Percentiles rank a stretch among this genome's conserved stretches.
phyloP scores from a whole-genome alignment of 1,140 invertebrate species.

The Stegodyphus mimosarum region DNA sequence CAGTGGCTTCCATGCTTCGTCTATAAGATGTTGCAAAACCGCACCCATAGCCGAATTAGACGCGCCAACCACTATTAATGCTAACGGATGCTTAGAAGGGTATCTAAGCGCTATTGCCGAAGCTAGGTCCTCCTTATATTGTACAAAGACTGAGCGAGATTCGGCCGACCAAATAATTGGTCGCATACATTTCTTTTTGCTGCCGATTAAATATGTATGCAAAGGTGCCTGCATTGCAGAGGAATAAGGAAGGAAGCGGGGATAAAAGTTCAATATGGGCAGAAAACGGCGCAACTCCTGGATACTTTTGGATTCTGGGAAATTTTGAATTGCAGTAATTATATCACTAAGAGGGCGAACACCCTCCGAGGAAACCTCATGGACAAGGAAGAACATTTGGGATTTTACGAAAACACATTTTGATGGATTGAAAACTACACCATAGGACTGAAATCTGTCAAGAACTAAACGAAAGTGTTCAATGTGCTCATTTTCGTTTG shows the following conservation, averaged over 20 bases:
- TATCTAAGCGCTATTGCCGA: neutral
- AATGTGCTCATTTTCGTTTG: no score
- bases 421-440: no score
- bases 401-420: neutral
- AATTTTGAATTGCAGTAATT: neutral
- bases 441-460: no score
- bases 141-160: neutral
- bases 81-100: neutral
- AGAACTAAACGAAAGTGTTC: no score
- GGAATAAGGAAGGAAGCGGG: constrained; percentile 7
- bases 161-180: neutral
- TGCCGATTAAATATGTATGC: neutral
- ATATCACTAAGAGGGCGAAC: neutral
- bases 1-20: neutral
- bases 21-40: neutral
- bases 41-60: neutral
- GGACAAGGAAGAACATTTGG: no score
- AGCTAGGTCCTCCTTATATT: neutral
- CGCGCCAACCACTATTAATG: neutral
- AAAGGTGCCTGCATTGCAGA: neutral
- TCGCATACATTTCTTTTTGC: neutral
- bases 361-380: constrained; percentile 9
- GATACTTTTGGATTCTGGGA: neutral
- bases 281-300: constrained; percentile 6
- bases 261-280: constrained; percentile 15